These are phyloP conservation scores for Neocrepidodera transversa DNA, from an alignment of 2,888 invertebrate genomes.

Conservation along the genomic window DNA sequence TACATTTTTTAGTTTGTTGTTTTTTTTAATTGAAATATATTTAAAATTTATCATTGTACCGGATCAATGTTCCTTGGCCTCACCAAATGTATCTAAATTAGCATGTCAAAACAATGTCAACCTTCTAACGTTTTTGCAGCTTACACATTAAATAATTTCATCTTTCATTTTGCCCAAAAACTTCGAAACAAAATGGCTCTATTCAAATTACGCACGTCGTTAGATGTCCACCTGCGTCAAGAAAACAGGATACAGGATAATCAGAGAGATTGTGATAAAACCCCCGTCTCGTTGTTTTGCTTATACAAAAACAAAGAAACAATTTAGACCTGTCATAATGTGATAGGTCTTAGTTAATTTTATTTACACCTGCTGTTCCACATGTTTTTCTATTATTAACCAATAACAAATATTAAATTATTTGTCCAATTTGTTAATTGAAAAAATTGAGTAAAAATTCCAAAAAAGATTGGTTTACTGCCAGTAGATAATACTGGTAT, in stretches of 20 bases:
- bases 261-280: neutral
- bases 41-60: too few species aligned
- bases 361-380: too few species aligned
- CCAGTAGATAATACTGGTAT: too few species aligned
- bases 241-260: conserved; percentile 5
- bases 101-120: neutral
- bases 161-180: conserved; percentile 4
- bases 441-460: too few species aligned
- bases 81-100: neutral
- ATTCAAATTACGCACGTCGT: conserved; percentile 15
- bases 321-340: neutral
- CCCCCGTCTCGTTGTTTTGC: neutral
- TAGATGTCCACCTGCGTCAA: conserved; percentile 19
- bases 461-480: too few species aligned
- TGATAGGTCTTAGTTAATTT: too few species aligned
- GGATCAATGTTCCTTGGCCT: too few species aligned
- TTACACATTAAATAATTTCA: conserved; percentile 9
- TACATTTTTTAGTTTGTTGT: too few species aligned
- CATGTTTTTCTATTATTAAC: too few species aligned
- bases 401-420: too few species aligned
- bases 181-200: neutral
- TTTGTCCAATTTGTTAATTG: too few species aligned
- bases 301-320: conserved; percentile 1
- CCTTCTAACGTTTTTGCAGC: neutral
- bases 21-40: too few species aligned